Conservation (phyloP, 2,113 vertebrate species). For the Myotis lucifugus region DNA sequence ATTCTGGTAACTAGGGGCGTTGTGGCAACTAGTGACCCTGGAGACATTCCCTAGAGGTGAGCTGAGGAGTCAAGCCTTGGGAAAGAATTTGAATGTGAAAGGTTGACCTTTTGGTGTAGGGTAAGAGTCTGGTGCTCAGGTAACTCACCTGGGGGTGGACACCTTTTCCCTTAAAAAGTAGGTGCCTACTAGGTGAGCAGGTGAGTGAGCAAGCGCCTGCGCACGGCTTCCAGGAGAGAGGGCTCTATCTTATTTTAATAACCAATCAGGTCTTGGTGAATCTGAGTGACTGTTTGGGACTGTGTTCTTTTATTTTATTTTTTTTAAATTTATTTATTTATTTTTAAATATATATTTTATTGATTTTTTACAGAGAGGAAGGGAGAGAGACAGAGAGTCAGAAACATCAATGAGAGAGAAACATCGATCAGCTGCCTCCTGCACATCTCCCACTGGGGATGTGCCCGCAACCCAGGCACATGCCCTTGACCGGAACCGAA, state of each 20-base stretch:
- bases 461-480: no score
- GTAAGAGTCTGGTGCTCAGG: not conserved
- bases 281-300: not conserved
- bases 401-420: no score
- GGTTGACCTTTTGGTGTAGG: not conserved
- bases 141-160: not conserved
- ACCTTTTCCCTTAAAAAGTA: not conserved
- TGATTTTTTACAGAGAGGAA: no score
- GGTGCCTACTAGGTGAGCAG: not conserved
- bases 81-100: not conserved
- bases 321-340: no score
- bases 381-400: no score
- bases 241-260: not conserved
- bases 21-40: not conserved
- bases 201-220: not conserved
- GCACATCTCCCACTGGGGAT: no score
- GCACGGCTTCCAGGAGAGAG: accelerated
- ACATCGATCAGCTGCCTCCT: no score
- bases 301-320: no score
- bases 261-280: not conserved
- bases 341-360: no score
- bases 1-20: not conserved
- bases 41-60: not conserved
- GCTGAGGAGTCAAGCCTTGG: not conserved
- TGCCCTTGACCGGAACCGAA: no score